Evolutionary conservation across 2,888 invertebrate species (phyloP).

Genomic region (Sisyra nigra): DNA sequence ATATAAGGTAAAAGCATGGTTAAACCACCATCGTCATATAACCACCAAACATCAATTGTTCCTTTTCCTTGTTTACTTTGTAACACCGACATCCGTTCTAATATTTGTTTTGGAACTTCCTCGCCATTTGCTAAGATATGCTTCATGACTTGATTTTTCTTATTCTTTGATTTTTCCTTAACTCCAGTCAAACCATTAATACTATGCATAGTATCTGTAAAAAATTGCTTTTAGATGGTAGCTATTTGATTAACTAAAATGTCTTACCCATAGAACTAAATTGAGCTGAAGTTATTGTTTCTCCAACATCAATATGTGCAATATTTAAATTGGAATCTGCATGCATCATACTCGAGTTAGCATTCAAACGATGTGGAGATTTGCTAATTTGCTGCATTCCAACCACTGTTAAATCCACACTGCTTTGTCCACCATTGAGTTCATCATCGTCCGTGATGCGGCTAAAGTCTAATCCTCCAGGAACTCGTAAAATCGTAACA

Average conservation of each 20-base stretch:
- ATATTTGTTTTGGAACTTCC: constrained; percentile 44
- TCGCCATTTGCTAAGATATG: constrained; percentile 16
- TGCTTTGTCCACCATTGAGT: constrained; percentile 17
- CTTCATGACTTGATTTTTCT: constrained; percentile 12
- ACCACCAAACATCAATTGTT: constrained; percentile 89
- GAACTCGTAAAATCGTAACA: constrained; percentile 73
- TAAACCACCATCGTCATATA: constrained; percentile 84
- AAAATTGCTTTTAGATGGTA: too few relatives aligned
- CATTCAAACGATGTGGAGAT: constrained; percentile 19
- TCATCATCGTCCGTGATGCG: constrained; percentile 28
- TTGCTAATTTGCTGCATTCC: constrained; percentile 20
- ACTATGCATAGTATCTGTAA: not conserved
- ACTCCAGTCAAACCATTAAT: not conserved
- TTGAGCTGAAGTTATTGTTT: constrained; percentile 14
- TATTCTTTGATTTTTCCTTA: not conserved
- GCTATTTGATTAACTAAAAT: constrained; percentile 7
- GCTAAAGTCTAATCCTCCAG: constrained; percentile 69
- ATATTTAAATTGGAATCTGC: constrained; percentile 58
- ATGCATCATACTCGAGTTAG: constrained; percentile 41
- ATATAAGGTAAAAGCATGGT: constrained; percentile 78
- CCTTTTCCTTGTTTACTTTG: constrained; percentile 64
- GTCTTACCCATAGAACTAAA: constrained; percentile 17
- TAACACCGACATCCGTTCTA: constrained; percentile 57
- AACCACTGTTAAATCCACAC: constrained; percentile 26
- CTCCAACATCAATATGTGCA: constrained; percentile 24